Conservation (phyloP, 2,888 invertebrate species). For the Oligia fasciuncula region DNA sequence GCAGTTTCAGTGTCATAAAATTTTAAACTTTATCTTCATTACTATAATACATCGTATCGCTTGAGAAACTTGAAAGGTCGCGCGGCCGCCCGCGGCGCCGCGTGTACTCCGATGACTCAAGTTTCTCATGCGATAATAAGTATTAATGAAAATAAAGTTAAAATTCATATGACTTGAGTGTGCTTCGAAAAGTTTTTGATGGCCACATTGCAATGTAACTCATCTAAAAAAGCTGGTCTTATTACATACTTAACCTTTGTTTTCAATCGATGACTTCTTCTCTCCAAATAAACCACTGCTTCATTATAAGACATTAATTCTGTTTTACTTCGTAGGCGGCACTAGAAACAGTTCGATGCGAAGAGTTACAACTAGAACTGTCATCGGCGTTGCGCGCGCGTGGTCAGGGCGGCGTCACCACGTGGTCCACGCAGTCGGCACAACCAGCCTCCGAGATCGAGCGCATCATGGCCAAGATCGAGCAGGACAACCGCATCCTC, state of each 20-base stretch:
- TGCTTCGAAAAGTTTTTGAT: no score
- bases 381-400: constrained; percentile 91
- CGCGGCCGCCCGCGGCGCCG: no score
- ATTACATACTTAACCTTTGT: neutral
- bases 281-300: neutral
- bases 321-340: constrained; percentile 86
- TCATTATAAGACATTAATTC: neutral
- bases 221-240: neutral
- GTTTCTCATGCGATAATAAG: no score
- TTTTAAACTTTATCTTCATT: no score
- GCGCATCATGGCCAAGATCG: constrained; percentile 98
- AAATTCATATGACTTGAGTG: no score
- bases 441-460: constrained; percentile 94
- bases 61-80: no score
- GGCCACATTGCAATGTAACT: neutral
- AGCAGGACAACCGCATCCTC: constrained; percentile 96
- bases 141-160: no score
- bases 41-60: no score
- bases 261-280: neutral
- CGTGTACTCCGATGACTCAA: no score
- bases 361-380: constrained; percentile 97
- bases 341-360: constrained; percentile 93
- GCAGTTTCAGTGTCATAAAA: no score
- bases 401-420: constrained; percentile 80
- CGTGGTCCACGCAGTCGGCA: constrained; percentile 83